Base-by-base conservation (phyloP, 2,113 vertebrate genomes). In the Oplegnathus fasciatus region DNA sequence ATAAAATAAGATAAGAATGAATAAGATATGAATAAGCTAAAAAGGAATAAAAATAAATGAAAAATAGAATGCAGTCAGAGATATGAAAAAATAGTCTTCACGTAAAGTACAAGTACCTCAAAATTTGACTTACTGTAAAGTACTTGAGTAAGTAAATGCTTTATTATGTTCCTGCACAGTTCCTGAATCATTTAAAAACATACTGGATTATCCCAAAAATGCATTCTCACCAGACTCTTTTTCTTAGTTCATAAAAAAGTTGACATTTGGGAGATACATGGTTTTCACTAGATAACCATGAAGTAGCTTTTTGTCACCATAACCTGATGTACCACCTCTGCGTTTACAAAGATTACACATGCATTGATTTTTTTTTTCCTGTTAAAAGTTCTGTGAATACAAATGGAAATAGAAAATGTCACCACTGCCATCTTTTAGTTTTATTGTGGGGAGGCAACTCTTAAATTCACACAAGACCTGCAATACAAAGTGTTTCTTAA, bases 391-490 rank as follows among this genome's bases (percentile, higher is more conserved):
- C 34, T 54, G 46, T 61, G 52, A 50, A 67, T 42, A 46, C 22
- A 75, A 64, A 57, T 55, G 1, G 40, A 71, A 83, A n/a, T n/a
- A 13, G 15, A 73, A 55, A 65, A 44, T 70, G 22, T 61, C 34
- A 32, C 30, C 1, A 11, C 13, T 24, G 48, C 32, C 48, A 26
- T 71, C 9, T 67, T 75, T 2, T 30, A 65, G 34, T 66, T 52
- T 20, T 52, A 50, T 34, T 57, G 0, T 17, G 1, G 1, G 22
- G 10, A 22, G 11, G 14, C 15, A 34, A 30, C 2, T 48, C 20
- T 75, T 14, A 54, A n/a, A 24, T 42, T 54, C 24, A 61, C 2
- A 6, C 8, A 32, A 61, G 13, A 37, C 30, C 28, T 37, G 2
- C 15, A n/a, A n/a, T n/a, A n/a, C n/a, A 55, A 70, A 70, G 32